Base-by-base conservation (phyloP, 2,113 vertebrate species). In the Hippopotamus amphibius region DNA sequence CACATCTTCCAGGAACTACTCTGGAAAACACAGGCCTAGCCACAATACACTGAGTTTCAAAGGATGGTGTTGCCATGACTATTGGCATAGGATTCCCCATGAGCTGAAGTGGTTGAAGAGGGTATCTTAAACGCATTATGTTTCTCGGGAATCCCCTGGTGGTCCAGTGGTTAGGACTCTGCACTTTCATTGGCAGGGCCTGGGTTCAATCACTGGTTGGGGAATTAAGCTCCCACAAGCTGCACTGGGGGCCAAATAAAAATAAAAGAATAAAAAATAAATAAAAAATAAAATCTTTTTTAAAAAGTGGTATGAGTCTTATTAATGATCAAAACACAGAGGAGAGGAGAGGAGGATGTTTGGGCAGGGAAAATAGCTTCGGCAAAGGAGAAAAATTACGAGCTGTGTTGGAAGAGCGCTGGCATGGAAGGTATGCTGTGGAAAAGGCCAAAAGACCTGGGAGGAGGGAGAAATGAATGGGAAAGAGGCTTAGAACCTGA, bases 401-500 rank as follows among this genome's bases (percentile, higher is more conserved):
- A 53, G 19, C 72, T 30, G 7, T 30, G 50, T 88, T 24, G 41
- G 90, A 76, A 68, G 61, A 41, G 11, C 30, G 72, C 22, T 53
- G 26, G 19, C 2, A 1, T 30, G 55, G 57, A 88, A 57, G 22
- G 17, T 30, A 22, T 17, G 41, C 43, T 28, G 3, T 10, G 22
- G n/a, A 48, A 17, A 9, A 10, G 24, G 22, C 16, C 1, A 22
- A 12, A n/a, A 83, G 81, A 46, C 16, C 37, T 7, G 4, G 12
- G 24, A 37, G 2, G 5, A 30, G 6, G n/a, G 10, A 26, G 33
- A 41, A 7, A n/a, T 0, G 22, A 24, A 3, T 9, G 8, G 10
- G 61, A 79, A 46, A 48, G 50, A 33, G 48, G 28, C 4, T 46
- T 28, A 12, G 33, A 72, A 66, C 6, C 17, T 5, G 0, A 46